Base-by-base conservation (phyloP, 2,113 vertebrate species). In the Microcebus ravelobensis region DNA sequence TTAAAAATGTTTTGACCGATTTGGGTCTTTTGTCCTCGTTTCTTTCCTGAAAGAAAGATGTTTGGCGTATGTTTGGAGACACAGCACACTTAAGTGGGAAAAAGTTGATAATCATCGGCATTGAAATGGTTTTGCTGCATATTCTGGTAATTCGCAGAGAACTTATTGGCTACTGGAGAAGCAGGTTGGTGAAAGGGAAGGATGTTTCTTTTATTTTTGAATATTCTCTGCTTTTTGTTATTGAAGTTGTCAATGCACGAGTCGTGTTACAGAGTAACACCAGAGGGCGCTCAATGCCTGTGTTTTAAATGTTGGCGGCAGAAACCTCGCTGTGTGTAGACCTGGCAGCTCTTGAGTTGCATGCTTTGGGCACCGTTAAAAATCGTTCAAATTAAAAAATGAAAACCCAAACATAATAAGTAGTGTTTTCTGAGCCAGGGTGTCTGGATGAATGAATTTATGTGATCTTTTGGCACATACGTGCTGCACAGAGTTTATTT, bases 231-330 rank as follows among this genome's bases (percentile, higher is more conserved):
- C 27, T 27, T 94, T 94, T 93, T 48, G 15, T 57, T 55, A 59
- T 1, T 67, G 59, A 74, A 34, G 17, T 91, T 88, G 70, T 74
- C 4, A 2, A 6, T n/a, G 21, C 1, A 52, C 48, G 83, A 50
- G 13, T 29, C 74, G 23, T 65, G 17, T 61, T 87, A 34, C 1
- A 36, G 7, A 74, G 34, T 73, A 18, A 5, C 1, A 45, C 94
- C 81, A 97, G 97, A 95, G 96, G 97, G 97, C n/a, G 39, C 74
- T 39, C 96, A 52, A 1, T 15, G 45, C 81, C 92, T 31, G 10
- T 68, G 83, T 82, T 97, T 87, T 93, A 57, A 94, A 76, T 55
- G 18, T 21, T 55, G 50, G 34, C 55, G 34, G 2, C 12, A 4
- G 68, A 55, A 2, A 6, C 42, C 15, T 81, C 39, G 59, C 0